phyloP scores from a whole-genome alignment of 2,888 invertebrate genomes.

The Apodemia hepburni region DNA sequence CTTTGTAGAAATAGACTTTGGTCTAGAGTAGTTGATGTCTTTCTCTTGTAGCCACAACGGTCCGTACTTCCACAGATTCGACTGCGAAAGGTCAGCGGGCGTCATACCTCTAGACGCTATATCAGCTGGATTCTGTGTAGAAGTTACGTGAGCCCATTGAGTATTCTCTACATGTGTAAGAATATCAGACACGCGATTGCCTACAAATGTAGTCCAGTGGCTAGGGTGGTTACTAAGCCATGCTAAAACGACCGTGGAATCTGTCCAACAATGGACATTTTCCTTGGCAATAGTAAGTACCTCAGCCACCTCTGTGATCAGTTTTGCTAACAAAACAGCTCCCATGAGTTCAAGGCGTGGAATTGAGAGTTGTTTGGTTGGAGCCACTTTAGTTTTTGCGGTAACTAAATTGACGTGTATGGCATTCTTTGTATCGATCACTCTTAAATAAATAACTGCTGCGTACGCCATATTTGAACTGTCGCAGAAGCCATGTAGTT shows the following conservation, averaged over 20 bases:
- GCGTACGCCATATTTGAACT: slow-evolving; percentile 30
- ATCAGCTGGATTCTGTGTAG: slow-evolving; percentile 14
- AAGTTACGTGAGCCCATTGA: too few relatives aligned
- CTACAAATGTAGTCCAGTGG: background rate
- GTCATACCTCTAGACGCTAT: slow-evolving; percentile 22
- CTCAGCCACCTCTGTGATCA: background rate
- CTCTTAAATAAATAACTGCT: slow-evolving; percentile 6
- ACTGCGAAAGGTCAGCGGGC: slow-evolving; percentile 6
- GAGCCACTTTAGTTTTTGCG: slow-evolving; percentile 30
- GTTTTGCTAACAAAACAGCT: background rate
- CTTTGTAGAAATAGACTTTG: background rate
- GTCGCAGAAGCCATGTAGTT: slow-evolving; percentile 32
- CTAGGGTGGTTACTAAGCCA: slow-evolving; percentile 8
- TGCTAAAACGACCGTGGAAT: slow-evolving; percentile 16
- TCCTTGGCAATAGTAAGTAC: background rate
- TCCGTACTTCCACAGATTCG: background rate
- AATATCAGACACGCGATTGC: slow-evolving; percentile 34
- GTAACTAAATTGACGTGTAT: slow-evolving; percentile 25
- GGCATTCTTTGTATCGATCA: background rate
- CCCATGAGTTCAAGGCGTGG: background rate
- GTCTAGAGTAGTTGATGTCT: background rate
- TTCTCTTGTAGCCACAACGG: background rate
- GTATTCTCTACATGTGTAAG: slow-evolving; percentile 26
- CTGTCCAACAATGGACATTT: background rate
- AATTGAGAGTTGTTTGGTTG: background rate